A percentile compares a stretch with the other conserved stretches of the same genome.
Evolutionary conservation across 2,888 invertebrate species (phyloP).

Genomic region (Hybos culiciformis): DNA sequence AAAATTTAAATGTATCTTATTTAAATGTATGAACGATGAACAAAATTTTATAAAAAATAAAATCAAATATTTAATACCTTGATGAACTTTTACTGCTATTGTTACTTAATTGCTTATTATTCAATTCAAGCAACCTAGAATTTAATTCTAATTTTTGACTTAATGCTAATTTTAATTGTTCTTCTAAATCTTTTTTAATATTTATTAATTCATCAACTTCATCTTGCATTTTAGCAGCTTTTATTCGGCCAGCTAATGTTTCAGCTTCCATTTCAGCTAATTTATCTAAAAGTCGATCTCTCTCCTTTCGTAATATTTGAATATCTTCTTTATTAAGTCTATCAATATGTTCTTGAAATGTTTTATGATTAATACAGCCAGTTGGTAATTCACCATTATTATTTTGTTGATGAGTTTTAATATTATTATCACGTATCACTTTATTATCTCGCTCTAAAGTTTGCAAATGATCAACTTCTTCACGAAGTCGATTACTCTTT

Average conservation of each 20-base stretch:
- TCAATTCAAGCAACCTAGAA: slow-evolving; percentile 42
- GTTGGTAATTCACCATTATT: slow-evolving; percentile 7
- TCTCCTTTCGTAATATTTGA: slow-evolving; percentile 51
- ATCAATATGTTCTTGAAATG: slow-evolving; percentile 29
- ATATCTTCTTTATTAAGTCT: slow-evolving; percentile 41
- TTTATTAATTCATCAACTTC: slow-evolving; percentile 45
- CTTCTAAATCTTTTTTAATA: slow-evolving; percentile 46
- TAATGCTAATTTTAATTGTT: slow-evolving; percentile 43
- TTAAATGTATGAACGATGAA: no score
- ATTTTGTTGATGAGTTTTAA: slow-evolving; percentile 9
- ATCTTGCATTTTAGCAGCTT: slow-evolving; percentile 49
- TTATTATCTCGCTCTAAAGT: slow-evolving; percentile 28
- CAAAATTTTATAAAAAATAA: not conserved
- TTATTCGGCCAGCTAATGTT: slow-evolving; percentile 49
- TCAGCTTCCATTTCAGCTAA: slow-evolving; percentile 67
- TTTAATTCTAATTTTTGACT: slow-evolving; percentile 44
- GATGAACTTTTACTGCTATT: slow-evolving; percentile 31
- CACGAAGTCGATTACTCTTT: slow-evolving; percentile 54
- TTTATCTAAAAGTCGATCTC: slow-evolving; percentile 60
- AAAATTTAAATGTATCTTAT: no score
- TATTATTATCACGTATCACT: slow-evolving; percentile 12
- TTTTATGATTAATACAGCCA: slow-evolving; percentile 27
- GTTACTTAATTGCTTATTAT: slow-evolving; percentile 29
- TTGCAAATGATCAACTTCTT: slow-evolving; percentile 55
- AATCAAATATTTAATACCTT: slow-evolving; percentile 21